Base-by-base conservation (phyloP, 64 coral and sea anemone genomes). In the Pocillopora verrucosa region DNA sequence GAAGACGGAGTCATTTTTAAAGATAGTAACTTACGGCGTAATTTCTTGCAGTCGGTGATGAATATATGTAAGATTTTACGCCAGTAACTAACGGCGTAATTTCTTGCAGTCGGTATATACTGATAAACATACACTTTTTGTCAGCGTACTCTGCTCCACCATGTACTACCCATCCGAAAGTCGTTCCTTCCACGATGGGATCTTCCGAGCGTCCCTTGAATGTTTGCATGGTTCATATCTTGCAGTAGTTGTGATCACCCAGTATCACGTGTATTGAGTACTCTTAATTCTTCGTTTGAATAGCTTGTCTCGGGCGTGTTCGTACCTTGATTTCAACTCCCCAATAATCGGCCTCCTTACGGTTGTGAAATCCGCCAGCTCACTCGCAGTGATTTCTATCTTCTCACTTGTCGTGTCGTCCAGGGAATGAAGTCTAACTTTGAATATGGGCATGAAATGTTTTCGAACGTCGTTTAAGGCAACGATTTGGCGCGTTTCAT, bases 401-500 rank as follows among this genome's bases (percentile, higher is more conserved):
- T 30, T 0, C 60, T 61, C 60, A 61, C 60, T 61, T 61, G 60
- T 61, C 30, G 30, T 30, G 30, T 61, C 60, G 15, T 61, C 60
- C 60, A 20, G 87, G 36, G 90, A 87, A 77, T 87, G 61, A 22
- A 92, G 86, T 61, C 74, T 86, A 24, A 92, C 58, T 35, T 72
- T 87, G 36, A 91, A 91, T 61, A 91, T 73, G 76, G 90, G 73
- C 81, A 91, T 78, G 24, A 60, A 85, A 76, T 86, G 83, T 19
- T 38, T 76, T 87, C 87, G 87, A 34, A n/a, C 72, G 58, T 82
- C 83, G 78, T 87, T 92, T 64, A 92, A 73, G 13, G 89, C 75
- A 13, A 91, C 65, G 74, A 92, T 86, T 87, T 92, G 69, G 64
- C 72, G 74, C 3, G 34, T 45, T 45, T 76, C 15, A 36, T 89